Base-by-base conservation (phyloP, 2,888 invertebrate genomes). In the Euproctis similis region DNA sequence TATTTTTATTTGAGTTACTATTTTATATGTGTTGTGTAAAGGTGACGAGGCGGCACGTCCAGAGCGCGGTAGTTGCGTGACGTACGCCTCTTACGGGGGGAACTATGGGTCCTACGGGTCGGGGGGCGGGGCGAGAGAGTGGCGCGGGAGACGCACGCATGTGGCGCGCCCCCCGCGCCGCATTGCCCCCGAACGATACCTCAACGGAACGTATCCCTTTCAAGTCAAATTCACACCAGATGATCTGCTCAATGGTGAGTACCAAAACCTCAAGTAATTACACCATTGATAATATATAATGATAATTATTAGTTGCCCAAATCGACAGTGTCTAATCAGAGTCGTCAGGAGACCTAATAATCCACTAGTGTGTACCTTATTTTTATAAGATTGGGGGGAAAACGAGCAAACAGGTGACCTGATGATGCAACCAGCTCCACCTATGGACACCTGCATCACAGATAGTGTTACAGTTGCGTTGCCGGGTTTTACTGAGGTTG, bases 171-270 rank as follows among this genome's bases (percentile, higher is more conserved):
- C 59, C 46, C 53, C 56, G 46, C 61, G 74, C 13, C 70, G 78
- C 32, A 52, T 67, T 31, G 70, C 88, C n/a, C 88, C 90, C 23
- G 92, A 92, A 66, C 82, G 90, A 26, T 92, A 90, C 74, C 84
- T 90, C 46, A 87, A 89, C 25, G 86, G 88, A 42, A 80, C 90
- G 1, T 89, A 90, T 60, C 85, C 90, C 26, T 85, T 91, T 54
- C 88, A 90, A 63, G 87, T 90, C 34, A 88, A 87, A 53, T 82
- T 85, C 36, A 85, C 87, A 22, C 92, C 92, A 0, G 78, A 85
- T 10, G 78, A 87, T 44, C 69, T 92, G 51, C 62, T 89, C 34
- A 87, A 82, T 35, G 84, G 87, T 72, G 45, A 84, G 64, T 50
- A 9, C n/a, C 3, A 12, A n/a, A n/a, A n/a, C n/a, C n/a, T 2